Conservation (phyloP, 2,888 invertebrate genomes). For the Epistrophe eligans region DNA sequence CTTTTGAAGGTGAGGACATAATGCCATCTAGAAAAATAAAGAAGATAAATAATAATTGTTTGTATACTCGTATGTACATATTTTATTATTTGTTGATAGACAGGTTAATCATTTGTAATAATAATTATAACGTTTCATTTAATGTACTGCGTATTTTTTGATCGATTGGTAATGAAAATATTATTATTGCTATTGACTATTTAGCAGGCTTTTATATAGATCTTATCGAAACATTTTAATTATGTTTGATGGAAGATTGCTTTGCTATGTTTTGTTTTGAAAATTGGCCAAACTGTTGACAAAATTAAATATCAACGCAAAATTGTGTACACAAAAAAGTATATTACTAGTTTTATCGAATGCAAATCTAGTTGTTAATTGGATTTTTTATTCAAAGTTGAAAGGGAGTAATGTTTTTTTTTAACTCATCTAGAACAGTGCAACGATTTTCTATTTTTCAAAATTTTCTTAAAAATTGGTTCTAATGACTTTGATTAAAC, state of each 20-base stretch:
- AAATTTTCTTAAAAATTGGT: no score
- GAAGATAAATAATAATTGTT: neutral
- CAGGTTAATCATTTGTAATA: constrained; percentile 17
- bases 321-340: no score
- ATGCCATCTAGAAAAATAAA: neutral
- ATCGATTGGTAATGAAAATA: constrained; percentile 1
- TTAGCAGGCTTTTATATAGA: neutral
- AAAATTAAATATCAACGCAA: neutral
- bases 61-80: neutral
- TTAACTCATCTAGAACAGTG: no score
- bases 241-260: neutral
- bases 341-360: no score
- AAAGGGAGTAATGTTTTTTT: no score
- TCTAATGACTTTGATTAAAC: no score
- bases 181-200: neutral
- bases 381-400: no score
- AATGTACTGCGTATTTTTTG: neutral
- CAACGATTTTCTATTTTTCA: no score
- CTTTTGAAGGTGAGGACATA: neutral
- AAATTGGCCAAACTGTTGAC: neutral
- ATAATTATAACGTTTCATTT: neutral
- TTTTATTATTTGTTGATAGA: neutral
- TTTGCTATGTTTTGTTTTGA: neutral
- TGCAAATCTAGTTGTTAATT: no score
- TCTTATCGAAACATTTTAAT: neutral